Conservation (phyloP, 92 coral and sea anemone species). For the Porites evermanni region DNA sequence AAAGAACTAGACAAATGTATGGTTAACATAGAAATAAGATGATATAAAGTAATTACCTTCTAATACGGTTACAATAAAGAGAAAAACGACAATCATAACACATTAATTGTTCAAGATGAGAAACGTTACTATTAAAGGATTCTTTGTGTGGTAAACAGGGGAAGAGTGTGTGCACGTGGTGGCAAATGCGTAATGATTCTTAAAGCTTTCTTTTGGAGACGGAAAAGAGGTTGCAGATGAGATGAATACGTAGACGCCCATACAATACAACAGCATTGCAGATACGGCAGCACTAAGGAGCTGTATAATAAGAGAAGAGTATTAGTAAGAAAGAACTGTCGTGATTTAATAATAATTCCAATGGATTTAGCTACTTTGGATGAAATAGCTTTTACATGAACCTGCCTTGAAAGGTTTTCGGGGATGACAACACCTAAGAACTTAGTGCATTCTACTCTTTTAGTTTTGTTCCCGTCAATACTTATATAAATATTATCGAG, state of each 20-base stretch:
- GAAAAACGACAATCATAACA: too few relatives aligned
- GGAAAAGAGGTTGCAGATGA: too few relatives aligned
- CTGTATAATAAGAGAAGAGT: neutral
- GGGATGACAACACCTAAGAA: neutral
- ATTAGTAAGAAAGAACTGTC: neutral
- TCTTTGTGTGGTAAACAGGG: neutral
- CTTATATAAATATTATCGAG: constrained; percentile 18
- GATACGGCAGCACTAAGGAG: constrained; percentile 8
- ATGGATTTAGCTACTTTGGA: constrained; percentile 1
- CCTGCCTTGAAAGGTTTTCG: constrained; percentile 32
- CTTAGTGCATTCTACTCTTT: constrained; percentile 32
- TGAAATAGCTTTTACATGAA: neutral
- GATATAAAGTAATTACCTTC: too few relatives aligned
- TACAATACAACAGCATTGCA: constrained; percentile 4
- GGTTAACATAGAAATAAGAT: too few relatives aligned
- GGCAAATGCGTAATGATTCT: too few relatives aligned
- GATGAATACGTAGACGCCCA: neutral
- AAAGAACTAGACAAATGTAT: too few relatives aligned
- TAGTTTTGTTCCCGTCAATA: constrained; percentile 18
- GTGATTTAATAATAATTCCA: neutral
- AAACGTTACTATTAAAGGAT: neutral
- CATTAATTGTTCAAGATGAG: too few relatives aligned
- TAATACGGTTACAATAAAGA: too few relatives aligned
- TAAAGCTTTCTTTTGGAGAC: too few relatives aligned
- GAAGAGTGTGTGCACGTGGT: neutral